phyloP scores from a whole-genome alignment of 2,797 vertebrate species.

The Lutjanus argentimaculatus region DNA sequence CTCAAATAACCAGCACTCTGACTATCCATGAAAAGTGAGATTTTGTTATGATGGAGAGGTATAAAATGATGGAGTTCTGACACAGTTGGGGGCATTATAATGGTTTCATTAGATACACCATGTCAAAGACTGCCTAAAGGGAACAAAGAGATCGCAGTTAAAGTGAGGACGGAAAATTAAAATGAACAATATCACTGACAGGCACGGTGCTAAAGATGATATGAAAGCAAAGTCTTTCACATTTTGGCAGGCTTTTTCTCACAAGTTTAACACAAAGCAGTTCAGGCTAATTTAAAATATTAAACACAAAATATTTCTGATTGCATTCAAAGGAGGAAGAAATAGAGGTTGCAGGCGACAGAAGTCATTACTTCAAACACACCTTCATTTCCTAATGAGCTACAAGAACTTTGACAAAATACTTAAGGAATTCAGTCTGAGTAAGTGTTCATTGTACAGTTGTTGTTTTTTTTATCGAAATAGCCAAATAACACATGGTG shows the following conservation, averaged over 20 bases:
- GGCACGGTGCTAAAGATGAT: constrained; percentile 3
- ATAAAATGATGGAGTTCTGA: constrained; percentile 19
- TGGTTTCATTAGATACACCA: constrained; percentile 28
- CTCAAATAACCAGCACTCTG: background rate
- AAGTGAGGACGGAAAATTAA: constrained; percentile 18
- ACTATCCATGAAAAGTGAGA: background rate
- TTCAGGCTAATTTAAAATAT: background rate
- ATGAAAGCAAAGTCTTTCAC: constrained; percentile 1
- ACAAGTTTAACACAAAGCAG: constrained; percentile 15
- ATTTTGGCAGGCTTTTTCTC: background rate
- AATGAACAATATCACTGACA: constrained; percentile 29
- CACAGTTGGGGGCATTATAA: constrained; percentile 41
- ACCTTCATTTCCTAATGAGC: background rate
- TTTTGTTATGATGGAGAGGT: constrained; percentile 38
- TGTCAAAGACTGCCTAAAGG: constrained; percentile 26
- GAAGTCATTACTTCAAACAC: constrained; percentile 14
- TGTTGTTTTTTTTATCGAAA: background rate
- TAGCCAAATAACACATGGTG: background rate
- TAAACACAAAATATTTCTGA: constrained; percentile 11
- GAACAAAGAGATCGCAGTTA: constrained; percentile 26
- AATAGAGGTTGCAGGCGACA: background rate
- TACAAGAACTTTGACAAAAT: constrained; percentile 1
- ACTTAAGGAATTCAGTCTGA: background rate
- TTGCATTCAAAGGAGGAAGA: background rate
- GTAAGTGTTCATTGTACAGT: background rate